Conservation (phyloP, 1,140 invertebrate genomes). For the Drosophila nasuta region DNA sequence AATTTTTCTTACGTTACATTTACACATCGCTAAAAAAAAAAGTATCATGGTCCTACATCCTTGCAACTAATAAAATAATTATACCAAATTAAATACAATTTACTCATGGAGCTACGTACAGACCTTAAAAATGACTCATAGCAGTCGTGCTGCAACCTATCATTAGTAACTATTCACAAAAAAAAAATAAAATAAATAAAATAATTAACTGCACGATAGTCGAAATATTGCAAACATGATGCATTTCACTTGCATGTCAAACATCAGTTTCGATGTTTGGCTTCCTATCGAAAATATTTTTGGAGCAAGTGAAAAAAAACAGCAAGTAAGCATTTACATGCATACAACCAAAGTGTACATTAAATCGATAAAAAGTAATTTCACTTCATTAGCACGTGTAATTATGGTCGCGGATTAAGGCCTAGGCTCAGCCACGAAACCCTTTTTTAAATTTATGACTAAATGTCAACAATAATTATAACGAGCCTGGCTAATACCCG, state of each 20-base stretch:
- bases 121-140: slow-evolving; percentile 39
- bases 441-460: slow-evolving; percentile 37
- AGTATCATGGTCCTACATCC: too few species aligned
- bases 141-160: slow-evolving; percentile 51
- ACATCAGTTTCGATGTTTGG: not conserved
- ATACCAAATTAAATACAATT: too few species aligned
- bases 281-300: slow-evolving; percentile 15
- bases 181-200: not conserved
- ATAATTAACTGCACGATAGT: slow-evolving; percentile 72
- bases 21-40: too few species aligned
- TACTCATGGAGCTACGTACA: too few species aligned
- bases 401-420: slow-evolving; percentile 62
- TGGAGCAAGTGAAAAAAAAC: slow-evolving; percentile 2
- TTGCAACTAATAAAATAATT: too few species aligned
- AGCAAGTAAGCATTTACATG: slow-evolving; percentile 19
- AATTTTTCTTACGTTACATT: too few species aligned
- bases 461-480: slow-evolving; percentile 81
- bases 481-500: slow-evolving; percentile 55
- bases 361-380: slow-evolving; percentile 70
- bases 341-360: slow-evolving; percentile 10
- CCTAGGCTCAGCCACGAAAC: slow-evolving; percentile 3
- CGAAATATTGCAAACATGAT: slow-evolving; percentile 23
- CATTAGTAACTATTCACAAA: slow-evolving; percentile 13
- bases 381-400: slow-evolving; percentile 73
- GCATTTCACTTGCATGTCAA: slow-evolving; percentile 24